These are phyloP conservation scores for Manis javanica DNA, from an alignment of 2,797 vertebrate species.

Conservation along the genomic window DNA sequence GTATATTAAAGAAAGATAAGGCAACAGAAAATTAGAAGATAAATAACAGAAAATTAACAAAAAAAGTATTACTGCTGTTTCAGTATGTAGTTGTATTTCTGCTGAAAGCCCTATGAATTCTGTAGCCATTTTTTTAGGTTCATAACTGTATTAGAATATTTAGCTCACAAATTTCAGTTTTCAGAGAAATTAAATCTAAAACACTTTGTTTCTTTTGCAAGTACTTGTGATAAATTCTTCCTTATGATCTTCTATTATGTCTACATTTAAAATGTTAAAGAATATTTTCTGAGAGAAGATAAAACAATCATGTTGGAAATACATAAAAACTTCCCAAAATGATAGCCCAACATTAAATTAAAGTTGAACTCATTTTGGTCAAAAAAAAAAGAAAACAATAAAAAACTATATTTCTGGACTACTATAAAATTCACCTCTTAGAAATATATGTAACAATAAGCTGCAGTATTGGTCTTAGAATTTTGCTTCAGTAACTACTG, in stretches of 20 bases:
- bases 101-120: not conserved
- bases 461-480: not conserved
- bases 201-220: not conserved
- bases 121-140: not conserved
- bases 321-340: not conserved
- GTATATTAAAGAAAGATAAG: not conserved
- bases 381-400: not conserved
- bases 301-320: not conserved
- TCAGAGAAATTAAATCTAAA: not conserved
- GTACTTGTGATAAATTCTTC: not conserved
- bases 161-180: not conserved
- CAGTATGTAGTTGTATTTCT: not conserved
- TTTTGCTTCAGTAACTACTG: not conserved
- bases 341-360: not conserved
- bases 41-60: not conserved
- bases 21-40: not conserved
- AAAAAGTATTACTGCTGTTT: not conserved
- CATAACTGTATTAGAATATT: not conserved
- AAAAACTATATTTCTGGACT: not conserved
- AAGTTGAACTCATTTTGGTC: not conserved
- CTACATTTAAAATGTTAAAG: conserved; percentile 1
- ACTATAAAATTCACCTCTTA: not conserved
- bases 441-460: not conserved
- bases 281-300: not conserved
- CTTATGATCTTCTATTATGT: not conserved